These are phyloP conservation scores for Ichneumoninae sp. DNA, from an alignment of 2,888 invertebrate genomes.

Conservation along the genomic window DNA sequence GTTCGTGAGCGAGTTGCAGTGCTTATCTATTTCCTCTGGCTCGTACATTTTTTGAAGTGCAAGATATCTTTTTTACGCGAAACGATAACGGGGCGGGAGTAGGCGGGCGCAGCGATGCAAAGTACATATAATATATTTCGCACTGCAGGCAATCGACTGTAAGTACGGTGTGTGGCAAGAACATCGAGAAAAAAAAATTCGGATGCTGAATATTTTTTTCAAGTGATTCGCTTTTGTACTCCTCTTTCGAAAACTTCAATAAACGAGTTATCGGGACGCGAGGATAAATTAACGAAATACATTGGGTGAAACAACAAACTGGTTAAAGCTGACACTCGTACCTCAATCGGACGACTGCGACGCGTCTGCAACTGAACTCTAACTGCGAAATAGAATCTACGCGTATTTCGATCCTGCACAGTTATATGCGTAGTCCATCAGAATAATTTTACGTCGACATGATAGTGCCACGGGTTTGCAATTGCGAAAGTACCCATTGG, in stretches of 20 bases:
- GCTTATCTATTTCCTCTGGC: neutral
- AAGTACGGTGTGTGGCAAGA: neutral
- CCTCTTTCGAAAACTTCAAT: conserved; percentile 3
- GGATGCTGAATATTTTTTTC: neutral
- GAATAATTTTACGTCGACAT: neutral
- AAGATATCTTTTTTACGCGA: neutral
- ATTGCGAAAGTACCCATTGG: conserved; percentile 21
- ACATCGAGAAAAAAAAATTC: neutral
- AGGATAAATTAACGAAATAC: conserved; percentile 2
- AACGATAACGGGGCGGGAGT: neutral
- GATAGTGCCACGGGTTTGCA: neutral
- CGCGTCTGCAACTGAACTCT: neutral
- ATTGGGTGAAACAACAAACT: conserved; percentile 15
- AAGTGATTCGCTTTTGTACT: conserved; percentile 25
- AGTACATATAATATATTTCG: neutral
- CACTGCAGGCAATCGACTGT: neutral
- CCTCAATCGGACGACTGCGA: neutral
- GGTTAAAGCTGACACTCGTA: neutral
- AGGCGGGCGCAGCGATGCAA: neutral
- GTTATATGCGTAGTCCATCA: neutral
- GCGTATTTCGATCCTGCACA: conserved; percentile 1
- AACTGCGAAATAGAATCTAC: conserved; percentile 14
- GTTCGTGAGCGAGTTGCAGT: neutral
- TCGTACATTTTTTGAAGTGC: neutral
- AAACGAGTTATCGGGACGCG: neutral